Percentiles rank a stretch among this genome's conserved stretches.
Evolutionary conservation across 2,113 vertebrate species (phyloP).

Genomic region (Muntiacus muntjak): DNA sequence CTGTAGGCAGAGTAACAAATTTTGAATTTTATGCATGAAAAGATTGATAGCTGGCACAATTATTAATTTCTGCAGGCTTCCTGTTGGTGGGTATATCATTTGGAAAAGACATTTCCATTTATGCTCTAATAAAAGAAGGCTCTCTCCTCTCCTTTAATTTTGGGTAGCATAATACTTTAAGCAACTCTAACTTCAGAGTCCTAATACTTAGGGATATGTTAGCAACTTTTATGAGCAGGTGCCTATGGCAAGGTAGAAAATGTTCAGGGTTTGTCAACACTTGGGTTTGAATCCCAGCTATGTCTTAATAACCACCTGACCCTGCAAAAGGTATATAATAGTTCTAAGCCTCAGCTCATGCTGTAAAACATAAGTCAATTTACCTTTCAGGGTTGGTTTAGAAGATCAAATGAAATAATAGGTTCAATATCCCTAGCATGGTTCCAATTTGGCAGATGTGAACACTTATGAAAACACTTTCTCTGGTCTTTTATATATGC

Average conservation of each 20-base stretch:
- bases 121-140: constrained; percentile 48
- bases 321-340: not conserved
- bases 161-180: constrained; percentile 29
- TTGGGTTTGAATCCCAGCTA: not conserved
- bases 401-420: not conserved
- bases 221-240: not conserved
- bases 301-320: not conserved
- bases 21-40: constrained; percentile 59
- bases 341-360: not conserved
- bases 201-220: not conserved
- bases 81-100: constrained; percentile 56
- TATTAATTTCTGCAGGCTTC: constrained; percentile 58
- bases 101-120: constrained; percentile 61
- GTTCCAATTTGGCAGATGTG: not conserved
- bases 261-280: not conserved
- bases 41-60: constrained; percentile 70
- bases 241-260: not conserved
- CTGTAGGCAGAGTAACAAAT: constrained; percentile 65
- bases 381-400: not conserved
- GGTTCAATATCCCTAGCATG: no score
- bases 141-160: constrained; percentile 39
- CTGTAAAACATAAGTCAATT: not conserved
- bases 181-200: not conserved
- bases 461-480: not conserved
- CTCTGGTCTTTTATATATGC: not conserved